A percentile compares a stretch with the other conserved stretches of the same genome.
These are phyloP conservation scores for Drosophila arawakana DNA, from an alignment of 1,140 invertebrate genomes.

Conservation along the genomic window DNA sequence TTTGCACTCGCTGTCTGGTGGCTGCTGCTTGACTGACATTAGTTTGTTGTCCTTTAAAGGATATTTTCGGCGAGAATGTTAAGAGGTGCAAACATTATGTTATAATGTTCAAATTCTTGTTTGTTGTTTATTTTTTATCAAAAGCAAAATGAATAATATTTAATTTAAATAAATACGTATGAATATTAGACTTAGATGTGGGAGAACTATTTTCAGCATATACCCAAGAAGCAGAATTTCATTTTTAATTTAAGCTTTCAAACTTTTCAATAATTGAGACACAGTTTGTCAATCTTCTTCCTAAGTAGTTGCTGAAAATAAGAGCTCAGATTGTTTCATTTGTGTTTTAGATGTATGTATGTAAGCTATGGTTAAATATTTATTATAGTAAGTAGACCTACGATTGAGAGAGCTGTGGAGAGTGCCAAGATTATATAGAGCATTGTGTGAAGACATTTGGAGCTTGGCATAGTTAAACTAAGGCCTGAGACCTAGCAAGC, in stretches of 20 bases:
- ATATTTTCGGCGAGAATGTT: constrained; percentile 48
- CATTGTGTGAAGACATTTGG: background rate
- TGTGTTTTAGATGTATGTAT: constrained; percentile 28
- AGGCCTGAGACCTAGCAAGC: constrained; percentile 15
- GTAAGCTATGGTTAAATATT: constrained; percentile 37
- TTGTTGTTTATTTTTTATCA: constrained; percentile 7
- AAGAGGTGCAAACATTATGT: constrained; percentile 29
- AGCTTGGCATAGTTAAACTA: constrained; percentile 17
- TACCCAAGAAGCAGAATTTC: background rate
- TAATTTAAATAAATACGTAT: constrained; percentile 30
- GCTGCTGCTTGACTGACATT: constrained; percentile 67
- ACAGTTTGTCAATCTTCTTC: background rate
- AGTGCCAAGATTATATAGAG: constrained; percentile 32
- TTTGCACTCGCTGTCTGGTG: constrained; percentile 20
- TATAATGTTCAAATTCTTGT: constrained; percentile 2
- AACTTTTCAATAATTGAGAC: background rate
- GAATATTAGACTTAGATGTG: constrained; percentile 22
- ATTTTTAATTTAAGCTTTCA: background rate
- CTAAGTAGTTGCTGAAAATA: constrained; percentile 5
- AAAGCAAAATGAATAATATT: constrained; percentile 13
- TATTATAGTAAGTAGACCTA: constrained; percentile 45
- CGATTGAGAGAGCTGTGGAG: constrained; percentile 28
- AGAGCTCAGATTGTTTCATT: background rate
- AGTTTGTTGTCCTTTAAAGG: constrained; percentile 77
- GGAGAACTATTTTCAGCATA: background rate